Evolutionary conservation across 2,888 invertebrate genomes (phyloP).

Genomic region (Acanthococcus lagerstroemiae): DNA sequence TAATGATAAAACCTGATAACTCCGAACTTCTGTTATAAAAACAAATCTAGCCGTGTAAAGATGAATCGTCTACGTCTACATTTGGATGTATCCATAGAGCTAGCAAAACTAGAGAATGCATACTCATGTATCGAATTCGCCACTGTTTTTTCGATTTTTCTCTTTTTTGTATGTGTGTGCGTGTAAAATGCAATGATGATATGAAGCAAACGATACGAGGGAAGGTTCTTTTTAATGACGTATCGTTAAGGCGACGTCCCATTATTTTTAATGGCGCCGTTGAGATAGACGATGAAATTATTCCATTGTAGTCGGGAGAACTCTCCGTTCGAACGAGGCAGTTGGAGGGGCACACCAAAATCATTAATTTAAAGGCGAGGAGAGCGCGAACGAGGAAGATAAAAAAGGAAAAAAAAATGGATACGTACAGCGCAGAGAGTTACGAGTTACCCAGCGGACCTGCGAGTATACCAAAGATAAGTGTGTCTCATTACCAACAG

Average conservation of each 20-base stretch:
- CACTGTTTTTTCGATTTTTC: background rate
- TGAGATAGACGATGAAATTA: slow-evolving; percentile 21
- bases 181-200: slow-evolving; percentile 2
- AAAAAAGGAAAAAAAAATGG: background rate
- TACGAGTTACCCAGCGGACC: too few relatives aligned
- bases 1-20: too few relatives aligned
- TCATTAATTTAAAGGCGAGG: too few relatives aligned
- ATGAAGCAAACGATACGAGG: slow-evolving; percentile 18
- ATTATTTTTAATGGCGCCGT: slow-evolving; percentile 23
- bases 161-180: too few relatives aligned
- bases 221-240: slow-evolving; percentile 21
- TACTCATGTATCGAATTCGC: background rate
- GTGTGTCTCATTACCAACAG: too few relatives aligned
- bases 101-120: too few relatives aligned
- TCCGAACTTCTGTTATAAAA: too few relatives aligned
- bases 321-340: background rate
- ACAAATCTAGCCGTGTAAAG: too few relatives aligned
- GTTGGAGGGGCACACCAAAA: background rate
- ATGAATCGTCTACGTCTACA: too few relatives aligned
- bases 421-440: background rate
- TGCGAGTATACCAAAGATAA: too few relatives aligned
- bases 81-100: too few relatives aligned
- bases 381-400: too few relatives aligned
- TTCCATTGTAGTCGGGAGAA: slow-evolving; percentile 19
- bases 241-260: slow-evolving; percentile 17